Conservation (phyloP, 2,113 vertebrate species). For the Leptosomus discolor region DNA sequence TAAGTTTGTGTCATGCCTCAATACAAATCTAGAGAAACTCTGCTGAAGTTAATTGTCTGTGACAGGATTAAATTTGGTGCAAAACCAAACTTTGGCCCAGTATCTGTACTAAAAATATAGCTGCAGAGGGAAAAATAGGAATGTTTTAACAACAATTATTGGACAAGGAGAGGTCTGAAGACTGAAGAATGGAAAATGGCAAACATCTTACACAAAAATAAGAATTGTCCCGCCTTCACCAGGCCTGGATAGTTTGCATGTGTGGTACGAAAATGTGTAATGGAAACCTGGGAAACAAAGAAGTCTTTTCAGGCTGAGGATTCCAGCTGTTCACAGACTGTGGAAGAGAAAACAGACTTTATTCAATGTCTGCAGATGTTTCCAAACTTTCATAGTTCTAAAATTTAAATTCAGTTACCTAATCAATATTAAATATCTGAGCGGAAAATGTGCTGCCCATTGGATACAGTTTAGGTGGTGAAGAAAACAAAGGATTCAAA, state of each 20-base stretch:
- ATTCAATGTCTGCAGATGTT: constrained; percentile 53
- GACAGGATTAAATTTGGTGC: constrained; percentile 21
- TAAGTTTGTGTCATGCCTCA: background rate
- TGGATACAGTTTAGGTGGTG: constrained; percentile 8
- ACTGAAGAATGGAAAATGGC: constrained; percentile 36
- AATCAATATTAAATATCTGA: constrained; percentile 58
- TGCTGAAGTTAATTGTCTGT: background rate
- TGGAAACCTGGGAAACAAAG: constrained; percentile 63
- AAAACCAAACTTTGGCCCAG: constrained; percentile 20
- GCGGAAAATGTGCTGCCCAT: background rate
- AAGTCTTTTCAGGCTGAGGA: constrained; percentile 45
- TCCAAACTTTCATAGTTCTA: constrained; percentile 50
- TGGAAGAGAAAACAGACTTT: constrained; percentile 52
- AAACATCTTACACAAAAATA: constrained; percentile 47
- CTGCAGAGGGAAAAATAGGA: background rate
- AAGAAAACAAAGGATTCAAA: constrained; percentile 48
- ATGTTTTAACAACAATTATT: constrained; percentile 17
- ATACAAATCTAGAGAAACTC: background rate
- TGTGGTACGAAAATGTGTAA: constrained; percentile 61
- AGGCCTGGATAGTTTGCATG: constrained; percentile 30
- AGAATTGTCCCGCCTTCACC: background rate
- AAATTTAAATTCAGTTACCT: constrained; percentile 50
- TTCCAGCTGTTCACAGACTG: constrained; percentile 57
- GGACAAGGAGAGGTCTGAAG: constrained; percentile 1
- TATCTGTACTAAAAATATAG: constrained; percentile 23